Percentiles rank a stretch among this genome's conserved stretches.
Conservation (phyloP, 2,113 vertebrate genomes). For the Haemorhous mexicanus region DNA sequence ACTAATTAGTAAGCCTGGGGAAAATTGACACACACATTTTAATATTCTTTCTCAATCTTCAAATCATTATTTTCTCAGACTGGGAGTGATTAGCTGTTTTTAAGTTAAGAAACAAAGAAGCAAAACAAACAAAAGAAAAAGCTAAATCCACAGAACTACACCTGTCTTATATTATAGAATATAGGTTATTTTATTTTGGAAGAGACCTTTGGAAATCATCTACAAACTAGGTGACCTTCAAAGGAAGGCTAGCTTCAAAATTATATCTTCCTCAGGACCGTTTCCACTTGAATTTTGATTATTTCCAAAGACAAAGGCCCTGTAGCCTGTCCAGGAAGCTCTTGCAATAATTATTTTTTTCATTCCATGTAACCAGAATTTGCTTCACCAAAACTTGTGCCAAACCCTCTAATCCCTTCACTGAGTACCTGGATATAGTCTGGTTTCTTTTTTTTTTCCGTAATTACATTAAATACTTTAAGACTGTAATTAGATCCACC, state of each 20-base stretch:
- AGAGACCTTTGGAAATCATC: neutral
- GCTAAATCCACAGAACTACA: neutral
- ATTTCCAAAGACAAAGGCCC: neutral
- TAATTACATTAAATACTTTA: neutral
- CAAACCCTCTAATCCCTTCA: neutral
- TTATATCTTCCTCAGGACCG: neutral
- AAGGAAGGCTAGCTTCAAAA: neutral
- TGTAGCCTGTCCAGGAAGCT: neutral
- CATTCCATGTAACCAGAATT: neutral
- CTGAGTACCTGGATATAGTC: neutral
- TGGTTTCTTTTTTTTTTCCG: neutral
- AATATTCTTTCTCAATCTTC: neutral
- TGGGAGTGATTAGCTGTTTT: neutral
- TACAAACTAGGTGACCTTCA: neutral
- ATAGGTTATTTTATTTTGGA: neutral
- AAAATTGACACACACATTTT: neutral
- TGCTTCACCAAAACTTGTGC: neutral
- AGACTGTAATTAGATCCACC: neutral
- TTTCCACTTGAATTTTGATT: neutral
- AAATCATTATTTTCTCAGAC: neutral
- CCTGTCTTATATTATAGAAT: neutral
- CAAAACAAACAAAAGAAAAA: neutral
- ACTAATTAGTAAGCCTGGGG: neutral
- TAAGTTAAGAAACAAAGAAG: neutral
- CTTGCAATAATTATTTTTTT: neutral